Percentiles rank a stretch among this genome's conserved stretches.
Evolutionary conservation across 35 echinoderm and acorn worm species (phyloP).

Genomic region (Apostichopus parvimensis): DNA sequence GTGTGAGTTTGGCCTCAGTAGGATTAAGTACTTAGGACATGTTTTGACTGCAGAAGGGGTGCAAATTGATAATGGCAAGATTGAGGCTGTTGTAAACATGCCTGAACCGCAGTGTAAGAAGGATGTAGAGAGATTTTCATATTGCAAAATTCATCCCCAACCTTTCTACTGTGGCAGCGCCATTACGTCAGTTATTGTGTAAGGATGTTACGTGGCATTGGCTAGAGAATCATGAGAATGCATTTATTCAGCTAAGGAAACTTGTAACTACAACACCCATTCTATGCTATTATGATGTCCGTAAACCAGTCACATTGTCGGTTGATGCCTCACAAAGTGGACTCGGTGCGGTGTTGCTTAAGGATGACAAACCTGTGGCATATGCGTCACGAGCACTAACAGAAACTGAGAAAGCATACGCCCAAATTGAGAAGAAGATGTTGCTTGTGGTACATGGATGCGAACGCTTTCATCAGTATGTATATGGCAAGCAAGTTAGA

Average conservation of each 20-base stretch:
- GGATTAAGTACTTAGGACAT: background rate
- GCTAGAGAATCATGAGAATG: background rate
- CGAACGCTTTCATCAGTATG: slow-evolving; percentile 34
- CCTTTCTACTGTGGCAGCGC: slow-evolving; percentile 27
- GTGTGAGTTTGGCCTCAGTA: background rate
- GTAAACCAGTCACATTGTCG: slow-evolving; percentile 2
- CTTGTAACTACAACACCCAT: slow-evolving; percentile 26
- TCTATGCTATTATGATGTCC: background rate
- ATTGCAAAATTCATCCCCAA: slow-evolving; percentile 52
- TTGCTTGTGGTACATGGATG: slow-evolving; percentile 29
- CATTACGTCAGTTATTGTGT: background rate
- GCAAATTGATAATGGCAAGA: background rate
- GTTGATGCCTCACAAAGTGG: slow-evolving; percentile 24
- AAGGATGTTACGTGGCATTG: slow-evolving; percentile 8
- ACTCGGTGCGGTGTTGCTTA: slow-evolving; percentile 13
- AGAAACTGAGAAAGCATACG: slow-evolving; percentile 34
- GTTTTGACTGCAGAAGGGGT: background rate
- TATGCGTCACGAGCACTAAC: slow-evolving; percentile 50
- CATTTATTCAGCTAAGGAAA: background rate
- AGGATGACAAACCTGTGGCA: slow-evolving; percentile 32
- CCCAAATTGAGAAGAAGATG: slow-evolving; percentile 54
- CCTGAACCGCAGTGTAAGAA: background rate
- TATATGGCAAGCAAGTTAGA: slow-evolving; percentile 33
- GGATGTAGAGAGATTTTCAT: slow-evolving; percentile 39
- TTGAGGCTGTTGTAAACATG: slow-evolving; percentile 31